A percentile compares a stretch with the other conserved stretches of the same genome.
phyloP scores from a whole-genome alignment of 2,888 invertebrate species.

The Euspilapteryx auroguttella region DNA sequence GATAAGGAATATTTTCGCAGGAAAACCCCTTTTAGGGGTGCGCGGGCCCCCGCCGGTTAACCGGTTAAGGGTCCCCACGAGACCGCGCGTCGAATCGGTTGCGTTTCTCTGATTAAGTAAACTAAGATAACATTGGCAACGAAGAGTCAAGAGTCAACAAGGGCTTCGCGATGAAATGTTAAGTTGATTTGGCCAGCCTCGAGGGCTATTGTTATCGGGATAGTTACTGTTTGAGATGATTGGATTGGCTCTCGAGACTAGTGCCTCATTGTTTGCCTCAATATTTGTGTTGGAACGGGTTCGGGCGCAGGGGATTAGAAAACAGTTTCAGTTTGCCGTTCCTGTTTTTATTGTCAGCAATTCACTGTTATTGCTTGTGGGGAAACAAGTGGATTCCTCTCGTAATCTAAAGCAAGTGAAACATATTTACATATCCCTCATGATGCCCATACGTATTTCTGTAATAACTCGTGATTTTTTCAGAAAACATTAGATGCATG shows the following conservation, averaged over 20 bases:
- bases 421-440: no score
- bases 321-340: no score
- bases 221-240: conserved; percentile 54
- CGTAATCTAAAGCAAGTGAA: no score
- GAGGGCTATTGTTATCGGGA: conserved; percentile 48
- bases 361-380: no score
- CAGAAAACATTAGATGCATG: no score
- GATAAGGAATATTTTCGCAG: conserved; percentile 57
- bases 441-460: no score
- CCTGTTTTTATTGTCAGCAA: no score
- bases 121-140: conserved; percentile 55
- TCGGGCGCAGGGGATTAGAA: no score
- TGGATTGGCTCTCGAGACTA: conserved; percentile 45
- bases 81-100: conserved; percentile 37
- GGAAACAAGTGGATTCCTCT: no score
- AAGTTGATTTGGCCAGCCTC: conserved; percentile 54
- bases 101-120: conserved; percentile 56
- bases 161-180: conserved; percentile 41
- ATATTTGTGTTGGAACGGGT: conserved; percentile 16
- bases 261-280: conserved; percentile 34
- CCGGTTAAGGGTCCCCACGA: conserved; percentile 44
- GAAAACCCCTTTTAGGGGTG: conserved; percentile 32
- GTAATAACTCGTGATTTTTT: no score
- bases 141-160: conserved; percentile 55
- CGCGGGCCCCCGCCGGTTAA: conserved; percentile 18